Percentiles rank a stretch among this genome's conserved stretches.
These are phyloP conservation scores for Heliocidaris tuberculata DNA, from an alignment of 35 echinoderm and acorn worm species.

Conservation along the genomic window DNA sequence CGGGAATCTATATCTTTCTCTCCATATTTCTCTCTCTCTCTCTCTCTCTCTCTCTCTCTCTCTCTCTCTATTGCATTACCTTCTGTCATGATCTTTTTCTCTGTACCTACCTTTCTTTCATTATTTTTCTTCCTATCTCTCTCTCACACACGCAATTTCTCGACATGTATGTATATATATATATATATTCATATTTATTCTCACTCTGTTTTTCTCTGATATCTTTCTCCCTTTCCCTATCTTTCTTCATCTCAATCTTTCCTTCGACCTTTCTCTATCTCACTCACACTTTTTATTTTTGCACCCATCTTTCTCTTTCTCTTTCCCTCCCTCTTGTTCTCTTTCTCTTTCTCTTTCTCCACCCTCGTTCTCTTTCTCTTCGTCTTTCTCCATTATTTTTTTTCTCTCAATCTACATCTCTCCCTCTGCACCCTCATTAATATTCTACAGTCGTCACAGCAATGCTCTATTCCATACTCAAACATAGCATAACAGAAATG, in stretches of 20 bases:
- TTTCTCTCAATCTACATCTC: too few relatives aligned
- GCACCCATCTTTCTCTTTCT: not conserved
- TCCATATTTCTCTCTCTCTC: not conserved
- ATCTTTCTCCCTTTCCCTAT: too few relatives aligned
- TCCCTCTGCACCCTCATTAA: not conserved
- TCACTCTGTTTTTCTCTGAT: too few relatives aligned
- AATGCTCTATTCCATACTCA: too few relatives aligned
- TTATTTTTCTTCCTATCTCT: not conserved
- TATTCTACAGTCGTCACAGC: too few relatives aligned
- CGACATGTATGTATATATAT: too few relatives aligned
- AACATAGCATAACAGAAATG: too few relatives aligned
- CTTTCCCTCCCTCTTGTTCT: too few relatives aligned
- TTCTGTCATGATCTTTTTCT: not conserved
- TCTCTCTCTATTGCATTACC: not conserved
- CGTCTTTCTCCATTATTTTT: too few relatives aligned
- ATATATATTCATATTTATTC: too few relatives aligned
- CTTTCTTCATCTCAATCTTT: too few relatives aligned
- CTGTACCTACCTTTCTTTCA: not conserved
- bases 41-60: not conserved
- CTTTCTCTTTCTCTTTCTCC: not conserved
- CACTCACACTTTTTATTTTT: not conserved
- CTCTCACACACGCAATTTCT: not conserved
- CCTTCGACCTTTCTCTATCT: not conserved
- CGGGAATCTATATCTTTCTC: not conserved
- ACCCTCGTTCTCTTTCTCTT: not conserved